phyloP scores from a whole-genome alignment of 2,113 vertebrate species.

The Ageneiosus marmoratus region DNA sequence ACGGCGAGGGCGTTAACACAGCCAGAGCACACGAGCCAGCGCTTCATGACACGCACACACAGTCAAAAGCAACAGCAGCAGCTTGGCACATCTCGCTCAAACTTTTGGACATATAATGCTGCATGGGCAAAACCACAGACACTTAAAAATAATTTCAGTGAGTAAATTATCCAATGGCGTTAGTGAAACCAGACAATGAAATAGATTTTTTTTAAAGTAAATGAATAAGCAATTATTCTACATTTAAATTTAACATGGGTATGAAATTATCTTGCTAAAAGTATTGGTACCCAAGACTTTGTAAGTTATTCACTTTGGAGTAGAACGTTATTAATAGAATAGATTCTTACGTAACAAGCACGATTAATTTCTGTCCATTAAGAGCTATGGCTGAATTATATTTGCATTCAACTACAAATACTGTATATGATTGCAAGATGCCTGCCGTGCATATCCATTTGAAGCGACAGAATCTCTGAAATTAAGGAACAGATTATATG shows the following conservation, averaged over 20 bases:
- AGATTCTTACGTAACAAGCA: too few species aligned
- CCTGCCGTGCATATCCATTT: too few species aligned
- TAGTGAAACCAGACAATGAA: not conserved
- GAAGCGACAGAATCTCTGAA: too few species aligned
- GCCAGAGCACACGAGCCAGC: slow-evolving; percentile 73
- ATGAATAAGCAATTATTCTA: not conserved
- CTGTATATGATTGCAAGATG: too few species aligned
- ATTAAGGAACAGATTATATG: too few species aligned
- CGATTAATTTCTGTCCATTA: too few species aligned
- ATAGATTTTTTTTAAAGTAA: not conserved
- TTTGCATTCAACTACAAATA: too few species aligned
- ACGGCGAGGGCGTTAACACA: slow-evolving; percentile 78
- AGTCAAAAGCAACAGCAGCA: not conserved
- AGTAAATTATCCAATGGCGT: not conserved
- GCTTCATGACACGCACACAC: slow-evolving; percentile 59
- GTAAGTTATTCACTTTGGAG: too few species aligned
- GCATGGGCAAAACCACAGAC: not conserved
- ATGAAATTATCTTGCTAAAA: not conserved
- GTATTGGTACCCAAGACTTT: too few species aligned
- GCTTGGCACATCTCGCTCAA: slow-evolving; percentile 12
- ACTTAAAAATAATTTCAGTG: not conserved
- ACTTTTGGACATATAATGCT: not conserved
- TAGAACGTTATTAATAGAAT: too few species aligned
- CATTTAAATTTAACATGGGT: not conserved
- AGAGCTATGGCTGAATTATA: too few species aligned